Conservation (phyloP, 92 coral and sea anemone genomes). For the Anthopleura xanthogrammica region DNA sequence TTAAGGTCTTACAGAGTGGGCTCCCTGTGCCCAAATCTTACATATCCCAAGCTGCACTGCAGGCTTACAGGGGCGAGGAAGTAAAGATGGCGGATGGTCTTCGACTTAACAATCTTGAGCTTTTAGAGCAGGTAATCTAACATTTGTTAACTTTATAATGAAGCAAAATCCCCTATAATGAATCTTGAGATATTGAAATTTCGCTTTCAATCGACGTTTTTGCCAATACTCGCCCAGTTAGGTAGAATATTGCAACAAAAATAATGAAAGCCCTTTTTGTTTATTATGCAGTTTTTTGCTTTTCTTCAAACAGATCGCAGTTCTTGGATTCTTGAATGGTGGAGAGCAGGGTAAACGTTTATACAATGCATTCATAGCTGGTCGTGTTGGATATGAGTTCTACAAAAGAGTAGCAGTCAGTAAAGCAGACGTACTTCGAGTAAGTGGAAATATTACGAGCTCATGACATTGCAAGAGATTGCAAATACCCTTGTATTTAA, state of each 20-base stretch:
- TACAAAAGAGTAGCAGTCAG: slow-evolving; percentile 80
- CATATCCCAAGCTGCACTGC: slow-evolving; percentile 38
- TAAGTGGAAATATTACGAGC: slow-evolving; percentile 28
- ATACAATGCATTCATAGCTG: slow-evolving; percentile 76
- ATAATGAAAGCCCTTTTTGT: not conserved
- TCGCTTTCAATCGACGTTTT: slow-evolving; percentile 6
- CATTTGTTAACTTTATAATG: too few species aligned
- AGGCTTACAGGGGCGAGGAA: slow-evolving; percentile 3
- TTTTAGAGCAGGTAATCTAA: slow-evolving; percentile 65
- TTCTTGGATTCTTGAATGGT: slow-evolving; percentile 93
- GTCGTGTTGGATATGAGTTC: slow-evolving; percentile 82
- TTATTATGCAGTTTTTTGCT: not conserved
- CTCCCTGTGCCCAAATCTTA: not conserved
- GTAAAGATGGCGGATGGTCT: slow-evolving; percentile 69
- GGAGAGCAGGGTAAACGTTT: slow-evolving; percentile 89
- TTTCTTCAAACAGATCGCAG: slow-evolving; percentile 56
- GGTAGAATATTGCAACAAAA: not conserved
- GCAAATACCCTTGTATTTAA: too few species aligned
- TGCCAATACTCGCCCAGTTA: not conserved
- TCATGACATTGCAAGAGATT: too few species aligned
- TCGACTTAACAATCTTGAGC: slow-evolving; percentile 59
- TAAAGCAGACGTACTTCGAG: slow-evolving; percentile 89
- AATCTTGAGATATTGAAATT: not conserved
- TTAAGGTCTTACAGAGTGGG: too few species aligned
- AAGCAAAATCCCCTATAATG: not conserved